These are phyloP conservation scores for Volucella inflata DNA, from an alignment of 2,888 invertebrate species.

Conservation along the genomic window DNA sequence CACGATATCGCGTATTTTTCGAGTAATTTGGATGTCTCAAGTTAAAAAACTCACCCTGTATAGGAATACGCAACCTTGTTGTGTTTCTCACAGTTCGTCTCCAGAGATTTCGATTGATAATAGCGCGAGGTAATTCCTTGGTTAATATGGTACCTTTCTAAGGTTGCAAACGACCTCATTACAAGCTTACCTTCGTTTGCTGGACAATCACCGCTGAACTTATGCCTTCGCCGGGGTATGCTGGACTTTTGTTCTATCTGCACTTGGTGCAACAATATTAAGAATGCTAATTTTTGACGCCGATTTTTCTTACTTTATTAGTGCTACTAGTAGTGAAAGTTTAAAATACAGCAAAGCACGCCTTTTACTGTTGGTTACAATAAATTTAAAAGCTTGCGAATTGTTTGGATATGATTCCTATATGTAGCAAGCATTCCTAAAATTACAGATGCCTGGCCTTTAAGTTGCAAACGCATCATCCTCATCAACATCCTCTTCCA, in stretches of 20 bases:
- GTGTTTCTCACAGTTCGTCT: too few relatives aligned
- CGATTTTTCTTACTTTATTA: constrained; percentile 82
- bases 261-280: constrained; percentile 82
- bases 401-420: constrained; percentile 83
- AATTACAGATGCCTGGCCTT: constrained; percentile 82
- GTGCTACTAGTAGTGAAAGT: constrained; percentile 76
- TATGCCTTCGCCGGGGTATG: constrained; percentile 83
- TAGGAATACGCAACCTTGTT: too few relatives aligned
- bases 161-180: too few relatives aligned
- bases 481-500: constrained; percentile 64
- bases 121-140: too few relatives aligned
- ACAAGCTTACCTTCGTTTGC: constrained; percentile 82
- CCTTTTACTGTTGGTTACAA: constrained; percentile 81
- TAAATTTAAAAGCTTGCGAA: constrained; percentile 83
- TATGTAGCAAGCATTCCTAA: constrained; percentile 82
- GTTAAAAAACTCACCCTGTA: too few relatives aligned
- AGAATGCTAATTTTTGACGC: constrained; percentile 82
- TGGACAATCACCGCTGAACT: constrained; percentile 82
- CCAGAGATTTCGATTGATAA: too few relatives aligned
- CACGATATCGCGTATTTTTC: too few relatives aligned
- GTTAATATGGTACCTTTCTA: too few relatives aligned
- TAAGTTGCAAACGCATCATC: constrained; percentile 79
- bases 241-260: constrained; percentile 82
- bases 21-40: too few relatives aligned
- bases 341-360: constrained; percentile 75